A percentile compares a stretch with the other conserved stretches of the same genome.
phyloP scores from a whole-genome alignment of 2,888 invertebrate species.

The Nebria brevicollis region DNA sequence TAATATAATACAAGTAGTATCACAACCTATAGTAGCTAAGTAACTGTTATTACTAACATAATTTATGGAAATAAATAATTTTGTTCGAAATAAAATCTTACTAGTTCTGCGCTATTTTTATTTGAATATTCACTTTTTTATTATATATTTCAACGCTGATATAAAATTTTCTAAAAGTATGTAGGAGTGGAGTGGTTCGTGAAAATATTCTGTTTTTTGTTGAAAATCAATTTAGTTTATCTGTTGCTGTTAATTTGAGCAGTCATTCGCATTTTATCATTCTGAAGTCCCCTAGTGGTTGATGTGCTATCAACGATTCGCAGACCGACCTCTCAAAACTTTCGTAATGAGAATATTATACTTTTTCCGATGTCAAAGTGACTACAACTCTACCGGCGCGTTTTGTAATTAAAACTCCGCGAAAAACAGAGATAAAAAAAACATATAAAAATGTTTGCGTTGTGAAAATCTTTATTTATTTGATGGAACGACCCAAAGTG shows the following conservation, averaged over 20 bases:
- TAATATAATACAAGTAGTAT: background rate
- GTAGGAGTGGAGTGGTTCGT: too few species aligned
- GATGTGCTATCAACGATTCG: background rate
- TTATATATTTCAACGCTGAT: too few species aligned
- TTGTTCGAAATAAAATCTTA: background rate
- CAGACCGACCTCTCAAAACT: background rate
- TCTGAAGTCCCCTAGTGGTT: background rate
- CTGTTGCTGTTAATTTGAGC: background rate
- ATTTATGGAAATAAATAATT: background rate
- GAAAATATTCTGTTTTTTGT: too few species aligned
- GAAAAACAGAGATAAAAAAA: background rate
- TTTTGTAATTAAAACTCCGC: background rate
- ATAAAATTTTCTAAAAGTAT: too few species aligned
- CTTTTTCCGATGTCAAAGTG: background rate
- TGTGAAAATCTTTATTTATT: background rate
- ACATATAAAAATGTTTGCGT: background rate
- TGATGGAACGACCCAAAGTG: background rate
- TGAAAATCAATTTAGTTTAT: too few species aligned
- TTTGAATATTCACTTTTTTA: too few species aligned
- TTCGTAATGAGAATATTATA: background rate
- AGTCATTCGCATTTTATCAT: background rate
- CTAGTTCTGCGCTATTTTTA: too few species aligned
- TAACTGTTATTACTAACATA: constrained; percentile 13
- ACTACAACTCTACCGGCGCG: background rate
- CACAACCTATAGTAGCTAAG: background rate